Conservation (phyloP, 2,797 vertebrate species). For the Cryptoprocta ferox region DNA sequence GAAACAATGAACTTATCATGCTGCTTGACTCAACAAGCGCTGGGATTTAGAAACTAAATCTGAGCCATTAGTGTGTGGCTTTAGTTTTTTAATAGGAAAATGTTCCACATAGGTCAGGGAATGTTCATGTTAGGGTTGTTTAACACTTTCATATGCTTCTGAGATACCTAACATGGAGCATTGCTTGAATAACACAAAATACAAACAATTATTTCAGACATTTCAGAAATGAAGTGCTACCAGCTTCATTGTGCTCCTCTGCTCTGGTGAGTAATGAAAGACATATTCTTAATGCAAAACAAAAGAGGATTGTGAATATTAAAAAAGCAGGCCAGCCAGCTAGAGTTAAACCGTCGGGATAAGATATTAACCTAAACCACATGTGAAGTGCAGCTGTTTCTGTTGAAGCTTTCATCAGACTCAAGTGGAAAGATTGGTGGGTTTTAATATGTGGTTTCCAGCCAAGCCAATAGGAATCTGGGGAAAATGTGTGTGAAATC, state of each 20-base stretch:
- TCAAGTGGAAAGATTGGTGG: constrained; percentile 89
- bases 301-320: constrained; percentile 84
- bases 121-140: constrained; percentile 35
- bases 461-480: constrained; percentile 87
- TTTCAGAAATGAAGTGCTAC: constrained; percentile 84
- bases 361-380: constrained; percentile 88
- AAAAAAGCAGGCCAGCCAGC: constrained; percentile 82
- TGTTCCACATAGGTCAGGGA: neutral
- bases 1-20: constrained; percentile 66
- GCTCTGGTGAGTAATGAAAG: constrained; percentile 77
- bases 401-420: constrained; percentile 89
- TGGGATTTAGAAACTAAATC: constrained; percentile 49
- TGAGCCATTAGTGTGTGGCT: constrained; percentile 61
- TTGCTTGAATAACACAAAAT: constrained; percentile 73
- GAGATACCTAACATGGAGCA: constrained; percentile 53
- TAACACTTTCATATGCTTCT: constrained; percentile 79
- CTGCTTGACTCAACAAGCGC: constrained; percentile 54
- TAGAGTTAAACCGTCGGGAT: constrained; percentile 86
- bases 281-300: constrained; percentile 82
- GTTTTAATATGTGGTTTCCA: constrained; percentile 90
- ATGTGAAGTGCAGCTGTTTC: constrained; percentile 89
- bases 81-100: constrained; percentile 70
- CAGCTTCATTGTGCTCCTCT: constrained; percentile 79
- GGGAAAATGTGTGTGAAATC: constrained; percentile 89
- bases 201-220: constrained; percentile 83